phyloP scores from a whole-genome alignment of 2,113 vertebrate genomes.

The Scomber scombrus region DNA sequence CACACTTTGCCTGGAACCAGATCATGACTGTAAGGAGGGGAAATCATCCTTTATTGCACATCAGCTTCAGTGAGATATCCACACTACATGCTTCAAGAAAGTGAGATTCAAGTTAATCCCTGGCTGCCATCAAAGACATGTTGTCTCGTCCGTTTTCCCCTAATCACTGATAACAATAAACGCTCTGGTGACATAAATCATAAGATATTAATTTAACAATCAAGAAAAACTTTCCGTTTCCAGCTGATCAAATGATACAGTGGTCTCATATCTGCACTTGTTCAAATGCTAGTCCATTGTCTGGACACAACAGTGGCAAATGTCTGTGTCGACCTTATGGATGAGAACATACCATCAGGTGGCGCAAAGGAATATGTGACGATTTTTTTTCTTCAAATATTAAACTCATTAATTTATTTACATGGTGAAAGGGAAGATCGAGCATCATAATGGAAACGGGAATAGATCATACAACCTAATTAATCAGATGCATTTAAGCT shows the following conservation, averaged over 20 bases:
- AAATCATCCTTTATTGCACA: no score
- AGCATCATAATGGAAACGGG: constrained; percentile 24
- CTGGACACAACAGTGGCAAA: constrained; percentile 51
- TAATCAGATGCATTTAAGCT: constrained; percentile 6
- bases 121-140: no score
- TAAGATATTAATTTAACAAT: background rate
- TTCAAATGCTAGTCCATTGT: constrained; percentile 28
- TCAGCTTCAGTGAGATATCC: no score
- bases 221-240: no score
- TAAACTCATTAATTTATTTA: constrained; percentile 84
- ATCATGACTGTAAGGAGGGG: constrained; percentile 15
- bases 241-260: no score
- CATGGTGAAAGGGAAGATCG: constrained; percentile 69
- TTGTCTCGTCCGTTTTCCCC: no score
- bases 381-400: constrained; percentile 73
- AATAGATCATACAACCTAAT: background rate
- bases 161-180: background rate
- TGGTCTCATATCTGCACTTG: background rate
- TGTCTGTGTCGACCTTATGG: constrained; percentile 68
- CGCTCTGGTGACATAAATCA: no score
- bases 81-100: no score
- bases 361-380: constrained; percentile 86
- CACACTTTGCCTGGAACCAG: background rate
- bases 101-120: no score
- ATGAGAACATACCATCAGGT: constrained; percentile 83